A percentile compares a stretch with the other conserved stretches of the same genome.
These are phyloP conservation scores for Loris lydekkerianus DNA, from an alignment of 2,797 vertebrate species.

Conservation along the genomic window DNA sequence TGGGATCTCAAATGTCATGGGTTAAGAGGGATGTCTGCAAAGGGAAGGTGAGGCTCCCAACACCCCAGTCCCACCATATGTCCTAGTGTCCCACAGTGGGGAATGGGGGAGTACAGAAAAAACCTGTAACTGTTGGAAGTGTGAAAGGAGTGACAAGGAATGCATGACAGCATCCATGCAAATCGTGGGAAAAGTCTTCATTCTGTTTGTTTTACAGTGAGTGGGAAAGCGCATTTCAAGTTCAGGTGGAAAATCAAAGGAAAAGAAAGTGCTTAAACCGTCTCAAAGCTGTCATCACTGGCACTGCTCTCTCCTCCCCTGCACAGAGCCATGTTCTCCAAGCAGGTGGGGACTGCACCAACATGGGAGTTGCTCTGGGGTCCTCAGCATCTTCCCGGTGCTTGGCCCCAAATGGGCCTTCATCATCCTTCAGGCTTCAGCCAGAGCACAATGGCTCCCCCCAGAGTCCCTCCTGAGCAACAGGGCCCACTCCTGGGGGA, in stretches of 20 bases:
- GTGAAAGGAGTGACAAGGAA: not conserved
- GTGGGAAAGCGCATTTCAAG: not conserved
- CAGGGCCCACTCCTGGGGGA: not conserved
- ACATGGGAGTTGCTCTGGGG: rapidly evolving
- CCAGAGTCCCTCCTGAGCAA: not conserved
- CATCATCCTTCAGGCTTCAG: not conserved
- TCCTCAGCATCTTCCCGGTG: rapidly evolving
- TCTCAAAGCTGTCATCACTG: not conserved
- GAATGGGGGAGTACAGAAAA: not conserved
- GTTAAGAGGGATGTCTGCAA: no score
- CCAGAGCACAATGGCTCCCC: not conserved
- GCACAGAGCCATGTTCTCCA: not conserved
- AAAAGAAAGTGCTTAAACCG: not conserved
- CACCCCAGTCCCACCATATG: no score
- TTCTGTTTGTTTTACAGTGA: not conserved
- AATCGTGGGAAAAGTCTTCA: not conserved
- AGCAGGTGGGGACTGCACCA: not conserved
- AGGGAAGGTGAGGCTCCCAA: not conserved
- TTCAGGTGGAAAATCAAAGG: not conserved
- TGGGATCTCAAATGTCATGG: not conserved
- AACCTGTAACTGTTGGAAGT: not conserved
- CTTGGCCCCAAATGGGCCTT: not conserved
- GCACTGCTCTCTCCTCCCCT: not conserved
- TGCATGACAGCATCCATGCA: not conserved
- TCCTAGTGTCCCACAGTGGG: not conserved